Evolutionary conservation across 2,888 invertebrate species (phyloP).

Genomic region (Lamproptera curius): DNA sequence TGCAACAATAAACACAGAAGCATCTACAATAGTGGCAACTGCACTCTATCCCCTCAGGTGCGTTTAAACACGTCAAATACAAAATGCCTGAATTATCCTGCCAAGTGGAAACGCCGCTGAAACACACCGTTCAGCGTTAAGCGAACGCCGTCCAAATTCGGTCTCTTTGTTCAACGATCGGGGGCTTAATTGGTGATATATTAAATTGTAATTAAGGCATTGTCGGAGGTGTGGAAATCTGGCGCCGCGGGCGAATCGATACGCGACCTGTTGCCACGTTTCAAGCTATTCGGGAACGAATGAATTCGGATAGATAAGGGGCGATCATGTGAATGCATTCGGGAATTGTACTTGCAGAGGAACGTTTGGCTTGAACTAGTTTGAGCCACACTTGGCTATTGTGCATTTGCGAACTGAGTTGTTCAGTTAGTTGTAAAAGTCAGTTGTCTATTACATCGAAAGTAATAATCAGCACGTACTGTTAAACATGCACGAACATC

Average conservation of each 20-base stretch:
- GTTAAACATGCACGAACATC: no score
- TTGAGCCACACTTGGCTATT: no score
- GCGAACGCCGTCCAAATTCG: conserved; percentile 40
- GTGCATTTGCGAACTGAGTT: no score
- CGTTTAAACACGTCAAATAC: conserved; percentile 37
- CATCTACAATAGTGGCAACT: no score
- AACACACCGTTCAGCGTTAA: conserved; percentile 21
- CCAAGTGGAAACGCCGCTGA: conserved; percentile 29
- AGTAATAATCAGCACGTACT: no score
- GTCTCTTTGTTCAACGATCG: conserved; percentile 55
- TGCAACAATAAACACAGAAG: no score
- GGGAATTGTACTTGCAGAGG: neutral
- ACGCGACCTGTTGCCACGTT: conserved; percentile 31
- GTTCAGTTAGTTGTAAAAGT: no score
- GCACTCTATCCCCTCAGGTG: conserved; percentile 13
- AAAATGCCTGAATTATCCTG: conserved; percentile 30
- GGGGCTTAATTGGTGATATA: conserved; percentile 73
- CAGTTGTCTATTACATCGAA: no score
- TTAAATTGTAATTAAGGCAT: conserved; percentile 74
- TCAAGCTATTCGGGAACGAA: neutral
- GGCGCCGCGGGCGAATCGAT: conserved; percentile 40
- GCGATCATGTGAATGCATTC: neutral
- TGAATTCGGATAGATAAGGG: neutral
- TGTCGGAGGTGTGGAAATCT: conserved; percentile 59
- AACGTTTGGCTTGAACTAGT: no score